These are phyloP conservation scores for Sericinus montela DNA, from an alignment of 2,888 invertebrate genomes.

Conservation along the genomic window DNA sequence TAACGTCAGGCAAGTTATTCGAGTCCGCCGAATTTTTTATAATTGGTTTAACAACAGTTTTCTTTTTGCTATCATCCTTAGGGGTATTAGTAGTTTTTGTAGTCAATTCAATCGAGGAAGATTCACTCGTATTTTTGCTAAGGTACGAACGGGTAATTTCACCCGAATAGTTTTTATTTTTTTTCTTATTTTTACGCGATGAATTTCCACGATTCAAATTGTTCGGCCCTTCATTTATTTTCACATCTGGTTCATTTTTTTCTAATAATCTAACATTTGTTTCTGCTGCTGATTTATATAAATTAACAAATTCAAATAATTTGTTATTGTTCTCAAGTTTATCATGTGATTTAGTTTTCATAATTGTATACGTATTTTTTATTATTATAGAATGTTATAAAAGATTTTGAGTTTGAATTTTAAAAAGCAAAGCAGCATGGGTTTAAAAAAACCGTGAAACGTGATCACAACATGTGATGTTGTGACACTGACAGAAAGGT, in stretches of 20 bases:
- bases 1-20: constrained; percentile 28
- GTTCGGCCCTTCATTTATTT: constrained; percentile 25
- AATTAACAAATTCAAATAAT: constrained; percentile 48
- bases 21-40: constrained; percentile 43
- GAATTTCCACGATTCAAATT: constrained; percentile 33
- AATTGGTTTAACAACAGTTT: constrained; percentile 45
- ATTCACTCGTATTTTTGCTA: constrained; percentile 10
- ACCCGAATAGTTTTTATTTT: constrained; percentile 28
- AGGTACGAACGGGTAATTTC: constrained; percentile 25
- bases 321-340: constrained; percentile 30
- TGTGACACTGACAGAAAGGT: too few relatives aligned
- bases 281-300: constrained; percentile 51
- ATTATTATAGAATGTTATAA: too few relatives aligned
- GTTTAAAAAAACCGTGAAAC: too few relatives aligned
- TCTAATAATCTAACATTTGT: constrained; percentile 31
- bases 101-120: constrained; percentile 26
- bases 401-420: too few relatives aligned
- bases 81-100: constrained; percentile 45
- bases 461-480: too few relatives aligned
- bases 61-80: constrained; percentile 24
- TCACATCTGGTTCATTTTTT: constrained; percentile 27
- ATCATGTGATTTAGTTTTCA: constrained; percentile 46
- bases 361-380: not conserved
- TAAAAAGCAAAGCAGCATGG: too few relatives aligned
- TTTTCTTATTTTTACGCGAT: constrained; percentile 39